A percentile compares a stretch with the other conserved stretches of the same genome.
phyloP scores from a whole-genome alignment of 2,888 invertebrate genomes.

The Parnassius glacialis region DNA sequence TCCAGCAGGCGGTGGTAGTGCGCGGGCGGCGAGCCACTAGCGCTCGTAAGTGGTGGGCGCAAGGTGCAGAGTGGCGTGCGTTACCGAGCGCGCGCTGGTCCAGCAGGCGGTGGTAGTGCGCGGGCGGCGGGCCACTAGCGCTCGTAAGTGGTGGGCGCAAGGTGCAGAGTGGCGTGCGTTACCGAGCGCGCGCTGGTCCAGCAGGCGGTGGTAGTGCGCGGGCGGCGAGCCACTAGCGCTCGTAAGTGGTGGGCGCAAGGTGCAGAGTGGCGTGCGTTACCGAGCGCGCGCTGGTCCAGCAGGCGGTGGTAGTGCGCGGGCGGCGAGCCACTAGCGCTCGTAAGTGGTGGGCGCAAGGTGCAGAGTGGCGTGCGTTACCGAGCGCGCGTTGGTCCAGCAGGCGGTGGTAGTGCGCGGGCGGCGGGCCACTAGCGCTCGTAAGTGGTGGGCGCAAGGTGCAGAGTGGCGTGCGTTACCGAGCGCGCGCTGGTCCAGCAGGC shows the following conservation, averaged over 20 bases:
- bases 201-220: not conserved
- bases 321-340: too few relatives aligned
- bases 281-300: constrained; percentile 18
- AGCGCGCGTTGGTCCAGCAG: constrained; percentile 18
- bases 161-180: too few relatives aligned
- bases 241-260: too few relatives aligned
- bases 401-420: not conserved
- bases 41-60: too few relatives aligned
- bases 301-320: not conserved
- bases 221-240: not conserved
- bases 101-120: not conserved
- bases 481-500: constrained; percentile 19
- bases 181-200: constrained; percentile 19
- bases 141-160: too few relatives aligned
- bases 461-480: not conserved
- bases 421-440: too few relatives aligned
- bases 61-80: too few relatives aligned
- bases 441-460: too few relatives aligned
- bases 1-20: not conserved
- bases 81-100: constrained; percentile 19
- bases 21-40: not conserved
- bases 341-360: too few relatives aligned
- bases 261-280: not conserved
- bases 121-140: not conserved
- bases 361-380: not conserved